Evolutionary conservation across 2,888 invertebrate species (phyloP).

Genomic region (Cataglyphis livida): DNA sequence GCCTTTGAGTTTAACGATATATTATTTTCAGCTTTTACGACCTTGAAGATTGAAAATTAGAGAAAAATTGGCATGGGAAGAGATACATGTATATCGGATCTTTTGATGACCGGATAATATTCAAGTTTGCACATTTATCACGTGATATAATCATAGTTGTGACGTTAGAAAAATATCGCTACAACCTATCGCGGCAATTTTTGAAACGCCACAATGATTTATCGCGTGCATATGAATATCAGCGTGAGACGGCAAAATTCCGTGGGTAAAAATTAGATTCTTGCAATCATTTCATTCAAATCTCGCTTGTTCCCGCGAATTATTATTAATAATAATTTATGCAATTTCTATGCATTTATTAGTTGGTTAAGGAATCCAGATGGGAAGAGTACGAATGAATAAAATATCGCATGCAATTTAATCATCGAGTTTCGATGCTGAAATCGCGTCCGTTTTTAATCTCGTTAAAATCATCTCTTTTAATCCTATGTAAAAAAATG

Average conservation of each 20-base stretch:
- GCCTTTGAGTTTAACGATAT: not conserved
- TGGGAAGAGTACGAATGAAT: not conserved
- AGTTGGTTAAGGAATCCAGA: slow-evolving; percentile 5
- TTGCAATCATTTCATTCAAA: slow-evolving; percentile 8
- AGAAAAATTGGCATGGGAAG: not conserved
- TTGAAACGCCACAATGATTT: slow-evolving; percentile 18
- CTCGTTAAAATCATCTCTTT: not conserved
- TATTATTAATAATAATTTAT: slow-evolving; percentile 1
- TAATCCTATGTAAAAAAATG: slow-evolving; percentile 13
- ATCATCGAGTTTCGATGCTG: slow-evolving; percentile 39
- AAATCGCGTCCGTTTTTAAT: slow-evolving; percentile 41
- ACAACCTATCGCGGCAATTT: not conserved
- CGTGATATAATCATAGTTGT: slow-evolving; percentile 1
- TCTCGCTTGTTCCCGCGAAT: slow-evolving; percentile 18
- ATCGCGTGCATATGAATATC: slow-evolving; percentile 30
- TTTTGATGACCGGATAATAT: not conserved
- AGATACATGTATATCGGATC: not conserved
- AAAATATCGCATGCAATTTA: slow-evolving; percentile 9
- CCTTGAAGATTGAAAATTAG: not conserved
- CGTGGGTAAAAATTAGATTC: slow-evolving; percentile 14
- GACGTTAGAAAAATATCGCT: slow-evolving; percentile 18
- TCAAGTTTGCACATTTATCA: slow-evolving; percentile 9
- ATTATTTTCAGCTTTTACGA: not conserved
- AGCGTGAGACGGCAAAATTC: slow-evolving; percentile 23
- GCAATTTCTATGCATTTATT: not conserved